Base-by-base conservation (phyloP, 2,113 vertebrate species). In the Sakesphorus luctuosus region DNA sequence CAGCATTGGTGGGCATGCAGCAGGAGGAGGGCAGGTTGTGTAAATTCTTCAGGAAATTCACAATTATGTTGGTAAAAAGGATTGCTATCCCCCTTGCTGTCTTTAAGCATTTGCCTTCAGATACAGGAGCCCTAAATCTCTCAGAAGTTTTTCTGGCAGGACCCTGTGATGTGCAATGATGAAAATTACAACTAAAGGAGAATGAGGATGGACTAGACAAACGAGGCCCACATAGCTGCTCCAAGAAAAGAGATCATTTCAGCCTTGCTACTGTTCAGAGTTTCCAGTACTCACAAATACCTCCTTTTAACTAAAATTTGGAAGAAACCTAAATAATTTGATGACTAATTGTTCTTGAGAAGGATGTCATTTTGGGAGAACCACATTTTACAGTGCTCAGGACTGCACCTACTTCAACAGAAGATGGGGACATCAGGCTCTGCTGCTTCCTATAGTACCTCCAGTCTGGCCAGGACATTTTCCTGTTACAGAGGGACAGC, bases 171-270 rank as follows among this genome's bases (percentile, higher is more conserved):
- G 11, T n/a, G 6, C 6, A 84, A 28, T 49, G 40, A 14, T 71
- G 18, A 47, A 84, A 93, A 78, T 25, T 50, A 43, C 24, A 90
- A 5, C 9, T 63, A 38, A 67, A 74, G 18, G 16, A 84, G 16
- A 24, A 24, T 53, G 59, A 83, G 69, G 5, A 10, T 23, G 44
- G 21, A 8, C n/a, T 52, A 49, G 17, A 76, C 62, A 81, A 89
- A 84, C 0, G 0, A 66, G 20, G 21, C 3, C 5, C 16, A 31
- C 3, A 0, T 28, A 25, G 29, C 33, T 80, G 29, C 72, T 74
- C 50, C 24, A 52, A 31, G 78, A 59, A 50, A 13, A 90, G 10
- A 84, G 90, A 93, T 44, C 11, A 79, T 47, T 83, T 74, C 67
- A 69, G n/a, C 18, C 38, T 84, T 82, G 36, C 17, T 47, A 17